A percentile compares a stretch with the other conserved stretches of the same genome.
Conservation (phyloP, 2,888 invertebrate species). For the Cheilosia urbana region DNA sequence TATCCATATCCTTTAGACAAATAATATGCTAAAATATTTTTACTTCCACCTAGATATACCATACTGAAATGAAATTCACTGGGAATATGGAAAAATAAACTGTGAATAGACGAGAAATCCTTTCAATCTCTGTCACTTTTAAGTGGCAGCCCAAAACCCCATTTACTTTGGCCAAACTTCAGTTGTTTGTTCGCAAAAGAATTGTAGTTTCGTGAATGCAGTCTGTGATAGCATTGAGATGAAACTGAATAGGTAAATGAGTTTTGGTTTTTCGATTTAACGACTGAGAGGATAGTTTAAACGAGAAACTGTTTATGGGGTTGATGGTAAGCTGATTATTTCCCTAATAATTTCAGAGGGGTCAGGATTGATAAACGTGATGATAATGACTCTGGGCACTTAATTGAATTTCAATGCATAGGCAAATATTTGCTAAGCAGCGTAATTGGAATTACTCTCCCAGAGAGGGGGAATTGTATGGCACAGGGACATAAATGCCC, state of each 20-base stretch:
- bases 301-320: background rate
- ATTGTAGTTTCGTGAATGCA: background rate
- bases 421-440: too few species aligned
- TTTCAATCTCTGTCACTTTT: constrained; percentile 40
- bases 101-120: constrained; percentile 11
- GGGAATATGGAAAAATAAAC: background rate
- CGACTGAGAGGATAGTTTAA: too few species aligned
- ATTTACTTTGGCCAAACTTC: background rate
- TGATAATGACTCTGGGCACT: constrained; percentile 45
- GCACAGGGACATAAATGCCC: too few species aligned
- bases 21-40: background rate
- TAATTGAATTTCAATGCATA: too few species aligned
- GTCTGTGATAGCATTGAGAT: background rate
- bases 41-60: background rate
- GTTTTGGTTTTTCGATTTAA: too few species aligned
- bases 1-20: background rate
- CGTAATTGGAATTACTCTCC: too few species aligned
- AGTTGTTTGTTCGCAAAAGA: background rate
- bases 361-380: constrained; percentile 22
- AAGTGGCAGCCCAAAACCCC: constrained; percentile 38
- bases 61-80: background rate
- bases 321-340: constrained; percentile 45
- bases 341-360: background rate
- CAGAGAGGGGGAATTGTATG: too few species aligned
- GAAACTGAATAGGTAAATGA: background rate